Evolutionary conservation across 2,888 invertebrate species (phyloP), one percentile per base, ranked within the genome.

Genomic region (Xiphydria camelus): DNA sequence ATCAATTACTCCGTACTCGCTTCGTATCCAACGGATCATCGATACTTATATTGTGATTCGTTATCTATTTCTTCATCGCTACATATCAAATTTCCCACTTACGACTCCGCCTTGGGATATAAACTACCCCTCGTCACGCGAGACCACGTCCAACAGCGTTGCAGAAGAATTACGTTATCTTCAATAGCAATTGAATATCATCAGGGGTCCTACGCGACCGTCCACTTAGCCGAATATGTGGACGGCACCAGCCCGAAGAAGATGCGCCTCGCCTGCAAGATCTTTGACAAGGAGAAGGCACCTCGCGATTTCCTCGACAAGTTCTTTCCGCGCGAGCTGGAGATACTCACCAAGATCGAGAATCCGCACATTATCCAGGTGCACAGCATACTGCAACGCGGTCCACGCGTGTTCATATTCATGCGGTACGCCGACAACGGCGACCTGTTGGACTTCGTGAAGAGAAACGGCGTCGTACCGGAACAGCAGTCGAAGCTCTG

Each of bases 401-500:
- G 90, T 2, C 87, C 88, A 6, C 81, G 89, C 64, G 89, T 91
- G 35, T 93, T 91, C 75, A 91, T 93, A 61, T 91, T 94, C 68
- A 94, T 94, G 93, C 85, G 91, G 56, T 88, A 86, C 72, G 94
- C 94, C 10, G 92, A 93, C 62, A 93, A 93, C 64, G 94, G 94
- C 4, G 94, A 94, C 76, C 79, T 94, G 38, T 72, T 94, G 60
- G 91, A 93, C 70, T 91, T 89, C 70, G 87, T 91, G 48, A 87
- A 88, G 70, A 82, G 83, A 31, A 83, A 86, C 62, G 90, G 91
- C 10, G 83, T 86, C 1, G 85, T 91, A 6, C 84, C 86, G 4
- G 91, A 91, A 70, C 82, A 84, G 46, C 91, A 90, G 70, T 83
- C 89, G 1, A 88, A 87, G 68, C 79, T 87, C 20, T 92, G 91